Evolutionary conservation across 2,113 vertebrate species (phyloP).

Genomic region (Nipponia nippon): DNA sequence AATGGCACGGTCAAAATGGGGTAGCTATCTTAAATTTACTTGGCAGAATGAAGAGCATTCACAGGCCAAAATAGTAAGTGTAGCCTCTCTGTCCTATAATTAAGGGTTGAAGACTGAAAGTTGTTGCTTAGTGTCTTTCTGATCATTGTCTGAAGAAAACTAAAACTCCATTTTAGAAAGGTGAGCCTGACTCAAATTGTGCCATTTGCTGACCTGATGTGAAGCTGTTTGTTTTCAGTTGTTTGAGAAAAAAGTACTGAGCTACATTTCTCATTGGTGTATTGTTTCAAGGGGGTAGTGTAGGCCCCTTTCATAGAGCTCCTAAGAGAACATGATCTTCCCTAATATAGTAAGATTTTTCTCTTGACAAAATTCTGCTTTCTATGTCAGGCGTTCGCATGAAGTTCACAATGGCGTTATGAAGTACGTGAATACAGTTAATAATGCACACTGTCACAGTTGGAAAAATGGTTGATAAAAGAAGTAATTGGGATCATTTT

Average conservation of each 20-base stretch:
- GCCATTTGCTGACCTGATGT: neutral
- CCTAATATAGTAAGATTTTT: neutral
- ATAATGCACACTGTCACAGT: neutral
- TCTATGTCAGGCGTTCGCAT: neutral
- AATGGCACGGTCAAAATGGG: neutral
- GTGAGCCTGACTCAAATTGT: neutral
- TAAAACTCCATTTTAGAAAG: neutral
- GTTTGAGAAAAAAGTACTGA: neutral
- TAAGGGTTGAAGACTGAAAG: neutral
- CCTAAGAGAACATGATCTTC: neutral
- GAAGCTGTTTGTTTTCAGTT: neutral
- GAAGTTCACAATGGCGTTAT: neutral
- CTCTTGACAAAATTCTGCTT: neutral
- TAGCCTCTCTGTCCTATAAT: neutral
- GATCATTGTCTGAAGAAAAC: neutral
- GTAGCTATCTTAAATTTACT: neutral
- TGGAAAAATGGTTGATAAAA: neutral
- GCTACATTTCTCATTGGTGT: neutral
- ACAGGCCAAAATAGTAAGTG: neutral
- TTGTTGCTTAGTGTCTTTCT: neutral
- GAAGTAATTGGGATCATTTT: neutral
- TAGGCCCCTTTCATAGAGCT: neutral
- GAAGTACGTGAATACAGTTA: neutral
- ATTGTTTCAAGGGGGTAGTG: neutral
- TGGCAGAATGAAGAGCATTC: neutral